These are phyloP conservation scores for Hydrotaea diabolus DNA, from an alignment of 2,888 invertebrate genomes.

Conservation along the genomic window DNA sequence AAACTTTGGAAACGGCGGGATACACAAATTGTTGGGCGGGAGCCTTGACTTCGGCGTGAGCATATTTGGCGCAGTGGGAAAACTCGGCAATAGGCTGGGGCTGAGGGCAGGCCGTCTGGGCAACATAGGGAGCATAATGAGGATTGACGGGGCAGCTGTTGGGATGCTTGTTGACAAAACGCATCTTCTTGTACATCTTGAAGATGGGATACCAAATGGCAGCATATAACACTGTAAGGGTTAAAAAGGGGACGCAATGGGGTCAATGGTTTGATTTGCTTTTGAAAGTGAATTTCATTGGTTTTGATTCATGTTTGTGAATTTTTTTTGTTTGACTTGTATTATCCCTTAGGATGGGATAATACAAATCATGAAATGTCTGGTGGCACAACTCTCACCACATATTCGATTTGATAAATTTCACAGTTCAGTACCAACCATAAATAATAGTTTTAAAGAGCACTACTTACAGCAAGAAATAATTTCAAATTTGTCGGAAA, in stretches of 20 bases:
- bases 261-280: no score
- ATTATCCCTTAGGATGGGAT: no score
- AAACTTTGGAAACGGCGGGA: not conserved
- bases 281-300: not conserved
- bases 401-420: no score
- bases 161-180: not conserved
- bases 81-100: not conserved
- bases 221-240: not conserved
- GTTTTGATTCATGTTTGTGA: not conserved
- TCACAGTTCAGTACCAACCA: no score
- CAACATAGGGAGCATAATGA: not conserved
- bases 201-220: conserved; percentile 25
- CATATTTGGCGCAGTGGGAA: conserved; percentile 1
- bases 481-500: not conserved
- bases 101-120: no score
- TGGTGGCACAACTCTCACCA: no score
- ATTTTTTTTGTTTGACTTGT: no score
- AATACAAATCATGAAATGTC: no score
- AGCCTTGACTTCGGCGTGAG: not conserved
- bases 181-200: not conserved
- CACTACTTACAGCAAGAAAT: conserved; percentile 2
- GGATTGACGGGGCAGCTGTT: conserved; percentile 5
- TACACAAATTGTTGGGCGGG: not conserved
- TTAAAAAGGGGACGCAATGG: not conserved
- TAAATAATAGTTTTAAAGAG: no score